phyloP scores from a whole-genome alignment of 2,797 vertebrate species.

The Microctenopoma steveboyesi region DNA sequence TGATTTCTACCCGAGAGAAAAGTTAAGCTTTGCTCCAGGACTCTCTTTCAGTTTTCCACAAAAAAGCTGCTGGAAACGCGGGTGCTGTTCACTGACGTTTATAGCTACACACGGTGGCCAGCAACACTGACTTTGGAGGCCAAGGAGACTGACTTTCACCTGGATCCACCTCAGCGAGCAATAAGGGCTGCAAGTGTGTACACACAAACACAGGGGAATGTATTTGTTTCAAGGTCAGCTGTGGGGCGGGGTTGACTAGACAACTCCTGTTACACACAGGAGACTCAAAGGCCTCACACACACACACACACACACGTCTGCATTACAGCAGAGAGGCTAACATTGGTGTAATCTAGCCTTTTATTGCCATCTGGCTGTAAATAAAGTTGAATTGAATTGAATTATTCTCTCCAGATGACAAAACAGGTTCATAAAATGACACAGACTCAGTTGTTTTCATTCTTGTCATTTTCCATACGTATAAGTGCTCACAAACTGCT shows the following conservation, averaged over 20 bases:
- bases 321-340: constrained; percentile 33
- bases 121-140: constrained; percentile 13
- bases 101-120: not conserved
- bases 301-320: constrained; percentile 16
- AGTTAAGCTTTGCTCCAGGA: not conserved
- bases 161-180: constrained; percentile 27
- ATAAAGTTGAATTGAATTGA: no score
- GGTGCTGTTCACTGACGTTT: constrained; percentile 1
- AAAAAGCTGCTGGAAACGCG: not conserved
- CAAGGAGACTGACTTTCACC: constrained; percentile 31
- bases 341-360: constrained; percentile 5
- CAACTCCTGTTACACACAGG: constrained; percentile 71
- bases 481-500: constrained; percentile 11
- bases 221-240: constrained; percentile 76
- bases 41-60: not conserved
- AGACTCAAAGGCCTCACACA: constrained; percentile 36
- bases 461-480: not conserved
- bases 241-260: constrained; percentile 48
- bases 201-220: constrained; percentile 27
- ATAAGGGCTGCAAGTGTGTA: constrained; percentile 32
- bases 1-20: not conserved
- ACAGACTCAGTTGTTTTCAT: not conserved
- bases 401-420: not conserved
- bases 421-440: not conserved
- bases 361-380: not conserved